Evolutionary conservation across 2,888 invertebrate genomes (phyloP), one percentile per base, ranked within the genome.

Genomic region (Hemicrepidius hirtus): DNA sequence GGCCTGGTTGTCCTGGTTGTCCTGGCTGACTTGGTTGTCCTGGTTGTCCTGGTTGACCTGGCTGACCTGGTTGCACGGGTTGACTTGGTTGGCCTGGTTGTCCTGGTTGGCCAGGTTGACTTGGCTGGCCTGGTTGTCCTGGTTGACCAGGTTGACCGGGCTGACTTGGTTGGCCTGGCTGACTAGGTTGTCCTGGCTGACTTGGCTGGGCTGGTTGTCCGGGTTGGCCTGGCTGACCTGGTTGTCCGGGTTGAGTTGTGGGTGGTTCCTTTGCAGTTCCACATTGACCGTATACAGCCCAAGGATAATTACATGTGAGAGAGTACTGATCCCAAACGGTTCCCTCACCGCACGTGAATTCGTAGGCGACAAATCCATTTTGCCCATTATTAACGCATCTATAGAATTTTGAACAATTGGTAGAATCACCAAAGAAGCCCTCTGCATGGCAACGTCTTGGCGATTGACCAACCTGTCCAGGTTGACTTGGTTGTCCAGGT

Each of bases 361-460:
- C 92, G 82, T 92, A 92, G 85, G 90, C 91, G 55, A 86, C 90
- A 79, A 87, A 93, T 2, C 88, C 88, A 71, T 89, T 90, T 24
- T 88, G 86, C 0, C 90, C 91, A 81, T 90, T 88, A 70, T 88
- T 87, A 20, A 94, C 93, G 85, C 95, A 95, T 77, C 94, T 89
- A 82, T 93, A 94, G 86, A 95, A 95, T 83, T 92, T 93, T 72
- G 88, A 91, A 81, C 95, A 95, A 80, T 94, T 89, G 50, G 5
- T 24, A 24, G 24, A 5, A 24, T 24, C 24, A 24, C 24, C 24
- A 24, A 3, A 24, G 24, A 24, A 44, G 89, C 87, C 84, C 95
- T 91, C 12, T 91, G 90, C 80, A 92, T 89, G 84, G 93, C 95
- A 3, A 2, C 5, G 2, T 24, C 24, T 24, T 24, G 24, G 24